Evolutionary conservation across 2,888 invertebrate genomes (phyloP), one percentile per base, ranked within the genome.

Genomic region (Gymnosoma rotundatum): DNA sequence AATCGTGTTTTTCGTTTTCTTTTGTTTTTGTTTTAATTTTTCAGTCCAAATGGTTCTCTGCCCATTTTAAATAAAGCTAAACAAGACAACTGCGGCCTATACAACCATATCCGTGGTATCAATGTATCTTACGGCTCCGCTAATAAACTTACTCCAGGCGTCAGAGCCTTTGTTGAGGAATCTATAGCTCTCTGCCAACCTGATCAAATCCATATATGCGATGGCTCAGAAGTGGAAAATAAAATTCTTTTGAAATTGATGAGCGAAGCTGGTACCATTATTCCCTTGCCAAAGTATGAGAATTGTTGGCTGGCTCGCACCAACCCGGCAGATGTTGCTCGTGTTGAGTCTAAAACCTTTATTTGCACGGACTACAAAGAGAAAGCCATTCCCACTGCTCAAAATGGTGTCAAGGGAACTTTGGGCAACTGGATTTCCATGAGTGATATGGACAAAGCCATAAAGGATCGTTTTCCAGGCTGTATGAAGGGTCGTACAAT

Each of bases 271-370:
- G 97, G 97, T 69, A 96, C 97, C 18, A 94, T 98, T 86, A 94
- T 95, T 83, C 94, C 95, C 0, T 93, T 99, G 88, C 95, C 96
- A 20, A 98, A 98, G 93, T 98, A 98, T 91, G 94, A 98, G 69
- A 98, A 99, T 93, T 98, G 98, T 91, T 99, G 97, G 97, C 93
- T 99, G 89, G 96, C 98, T 6, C 95, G 96, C 88, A 99, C 99
- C 0, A 98, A 99, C 93, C 99, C 99, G 0, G 96, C 96, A 0
- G 99, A 99, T 93, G 99, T 99, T 8, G 99, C 99, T 0, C 95
- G 99, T 69, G 99, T 99, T 2, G 99, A 99, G 92, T 97, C 98
- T 70, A 95, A 96, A 88, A 99, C 99, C 0, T 98, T 98, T 93
- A 99, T 99, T 90, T 97, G 97, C 89, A 97, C 99, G 0, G 94